Evolutionary conservation across 2,797 vertebrate species (phyloP), one percentile per base, ranked within the genome.

Genomic region (Vultur gryphus): DNA sequence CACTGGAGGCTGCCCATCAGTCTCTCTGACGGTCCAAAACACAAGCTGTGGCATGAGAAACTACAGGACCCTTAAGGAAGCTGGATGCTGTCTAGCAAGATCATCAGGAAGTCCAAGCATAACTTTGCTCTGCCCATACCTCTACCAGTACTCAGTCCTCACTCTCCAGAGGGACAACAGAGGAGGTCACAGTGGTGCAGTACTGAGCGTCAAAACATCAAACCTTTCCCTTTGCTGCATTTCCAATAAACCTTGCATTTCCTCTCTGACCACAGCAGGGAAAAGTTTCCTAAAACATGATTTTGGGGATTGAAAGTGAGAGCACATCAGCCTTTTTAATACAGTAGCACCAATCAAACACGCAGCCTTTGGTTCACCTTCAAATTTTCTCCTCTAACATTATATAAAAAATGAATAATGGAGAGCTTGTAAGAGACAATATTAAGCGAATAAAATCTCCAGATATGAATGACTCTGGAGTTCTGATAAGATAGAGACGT

Each of bases 271-370:
- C 49, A 61, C 57, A 96, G 72, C 39, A 79, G 41, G 6, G 41
- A 69, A 64, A 94, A 51, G 61, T 81, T 77, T 62, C 69, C 83
- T 82, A 85, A 84, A 90, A 43, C 41, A 72, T n/a, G 46, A 90
- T 88, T 96, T 94, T 84, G 55, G 92, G 67, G 93, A 95, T 16
- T 84, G 64, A 89, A 95, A 97, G 88, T 9, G 57, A 96, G 87
- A 95, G 62, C 70, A 67, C 67, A 95, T 69, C 57, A 81, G 78
- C 37, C 65, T 89, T 87, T 89, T 75, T 25, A 86, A 92, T 75
- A 84, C 33, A 94, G 86, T 49, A 85, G 89, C 93, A 80, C 91
- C 49, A 49, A 69, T 59, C 52, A 83, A 91, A 82, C 58, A 94
- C 75, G 31, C 89, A 97, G 80, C 54, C 76, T 92, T 96, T 87